Conservation (phyloP, 2,888 invertebrate species). For the Poecilobothrus nobilitatus region DNA sequence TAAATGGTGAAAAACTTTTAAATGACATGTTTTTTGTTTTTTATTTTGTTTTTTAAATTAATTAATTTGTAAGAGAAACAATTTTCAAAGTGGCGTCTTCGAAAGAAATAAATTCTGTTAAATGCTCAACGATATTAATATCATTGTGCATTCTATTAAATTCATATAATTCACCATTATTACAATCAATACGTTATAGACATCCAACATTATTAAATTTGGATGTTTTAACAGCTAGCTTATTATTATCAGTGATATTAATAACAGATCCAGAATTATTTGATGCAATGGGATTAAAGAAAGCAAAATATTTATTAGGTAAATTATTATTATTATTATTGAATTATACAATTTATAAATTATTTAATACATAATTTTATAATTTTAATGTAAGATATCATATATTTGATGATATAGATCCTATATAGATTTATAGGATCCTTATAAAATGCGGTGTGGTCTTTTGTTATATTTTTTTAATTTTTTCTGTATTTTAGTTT, state of each 20-base stretch:
- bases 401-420: background rate
- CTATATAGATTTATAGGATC: background rate
- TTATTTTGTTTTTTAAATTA: too few relatives aligned
- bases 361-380: too few relatives aligned
- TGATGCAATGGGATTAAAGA: constrained; percentile 25
- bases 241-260: constrained; percentile 24
- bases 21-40: too few relatives aligned
- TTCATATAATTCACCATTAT: constrained; percentile 24
- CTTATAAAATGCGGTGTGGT: too few relatives aligned
- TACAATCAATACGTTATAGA: constrained; percentile 19
- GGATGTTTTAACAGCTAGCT: constrained; percentile 24
- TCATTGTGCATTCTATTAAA: constrained; percentile 25
- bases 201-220: constrained; percentile 18
- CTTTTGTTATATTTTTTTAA: too few relatives aligned
- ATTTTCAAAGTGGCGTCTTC: constrained; percentile 25
- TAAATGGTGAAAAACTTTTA: too few relatives aligned
- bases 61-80: too few relatives aligned
- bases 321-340: background rate
- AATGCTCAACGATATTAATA: constrained; percentile 25
- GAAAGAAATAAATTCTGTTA: constrained; percentile 21
- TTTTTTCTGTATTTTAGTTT: too few relatives aligned
- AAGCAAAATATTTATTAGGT: constrained; percentile 24
- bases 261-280: constrained; percentile 20
- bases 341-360: too few relatives aligned
- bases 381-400: too few relatives aligned